A percentile compares a stretch with the other conserved stretches of the same genome.
phyloP scores from a whole-genome alignment of 1,140 invertebrate genomes.

The Delia radicum region DNA sequence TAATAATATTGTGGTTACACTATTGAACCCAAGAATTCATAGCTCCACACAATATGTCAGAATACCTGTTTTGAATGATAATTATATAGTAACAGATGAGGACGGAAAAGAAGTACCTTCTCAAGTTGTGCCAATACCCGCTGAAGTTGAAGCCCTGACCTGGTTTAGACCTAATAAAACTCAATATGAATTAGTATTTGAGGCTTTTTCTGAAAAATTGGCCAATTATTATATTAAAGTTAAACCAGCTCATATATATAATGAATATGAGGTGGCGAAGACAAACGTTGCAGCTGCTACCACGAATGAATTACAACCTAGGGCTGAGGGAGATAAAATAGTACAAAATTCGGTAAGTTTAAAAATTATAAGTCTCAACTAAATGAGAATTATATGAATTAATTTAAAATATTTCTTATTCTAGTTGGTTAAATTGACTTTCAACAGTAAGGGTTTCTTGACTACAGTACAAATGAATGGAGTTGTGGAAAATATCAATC shows the following conservation, averaged over 20 bases:
- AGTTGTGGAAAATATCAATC: constrained; percentile 56
- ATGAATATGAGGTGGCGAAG: background rate
- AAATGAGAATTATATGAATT: no score
- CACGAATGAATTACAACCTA: background rate
- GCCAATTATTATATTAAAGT: constrained; percentile 43
- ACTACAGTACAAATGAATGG: constrained; percentile 60
- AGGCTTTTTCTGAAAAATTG: constrained; percentile 24
- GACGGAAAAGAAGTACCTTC: background rate
- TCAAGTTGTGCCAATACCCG: constrained; percentile 25
- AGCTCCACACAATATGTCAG: constrained; percentile 64
- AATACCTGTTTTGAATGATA: constrained; percentile 51
- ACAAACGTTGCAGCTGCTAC: background rate
- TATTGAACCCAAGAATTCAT: constrained; percentile 82
- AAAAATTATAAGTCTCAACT: no score
- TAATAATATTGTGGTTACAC: constrained; percentile 65
- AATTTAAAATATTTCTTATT: background rate
- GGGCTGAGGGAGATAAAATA: background rate
- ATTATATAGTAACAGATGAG: constrained; percentile 24
- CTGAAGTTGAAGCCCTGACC: constrained; percentile 3
- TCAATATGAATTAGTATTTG: constrained; percentile 27
- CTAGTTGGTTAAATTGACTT: constrained; percentile 34
- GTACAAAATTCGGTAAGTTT: constrained; percentile 28
- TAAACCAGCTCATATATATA: constrained; percentile 33
- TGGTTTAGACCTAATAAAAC: background rate
- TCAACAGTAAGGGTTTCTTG: constrained; percentile 64